Evolutionary conservation across 2,888 invertebrate genomes (phyloP).

Genomic region (Coronaproctus castanopsis): DNA sequence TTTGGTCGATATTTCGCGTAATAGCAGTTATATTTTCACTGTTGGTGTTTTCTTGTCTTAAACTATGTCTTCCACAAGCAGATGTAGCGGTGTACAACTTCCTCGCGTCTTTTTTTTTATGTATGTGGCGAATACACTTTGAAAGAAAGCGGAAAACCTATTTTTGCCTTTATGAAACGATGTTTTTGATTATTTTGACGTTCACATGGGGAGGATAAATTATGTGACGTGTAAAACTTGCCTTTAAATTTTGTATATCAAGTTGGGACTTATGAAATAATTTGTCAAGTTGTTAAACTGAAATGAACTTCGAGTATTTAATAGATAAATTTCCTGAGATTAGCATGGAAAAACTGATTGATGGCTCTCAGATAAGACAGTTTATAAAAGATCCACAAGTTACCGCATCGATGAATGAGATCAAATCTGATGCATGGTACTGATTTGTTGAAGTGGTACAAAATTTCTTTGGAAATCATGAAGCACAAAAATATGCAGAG

Average conservation of each 20-base stretch:
- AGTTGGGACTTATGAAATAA: not conserved
- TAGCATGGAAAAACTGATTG: not conserved
- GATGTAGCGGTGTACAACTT: no score
- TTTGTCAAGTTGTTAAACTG: not conserved
- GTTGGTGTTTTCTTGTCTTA: no score
- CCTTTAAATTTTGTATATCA: not conserved
- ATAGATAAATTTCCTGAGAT: not conserved
- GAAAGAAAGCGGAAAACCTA: no score
- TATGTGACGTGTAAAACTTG: not conserved
- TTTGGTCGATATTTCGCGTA: no score
- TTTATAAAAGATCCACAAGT: not conserved
- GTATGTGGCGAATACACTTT: no score
- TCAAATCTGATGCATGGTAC: not conserved
- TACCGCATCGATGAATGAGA: not conserved
- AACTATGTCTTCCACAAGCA: no score
- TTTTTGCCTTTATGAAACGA: not conserved
- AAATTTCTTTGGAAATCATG: not conserved
- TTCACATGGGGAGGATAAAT: not conserved
- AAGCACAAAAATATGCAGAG: not conserved
- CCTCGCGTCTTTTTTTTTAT: no score
- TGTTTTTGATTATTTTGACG: not conserved
- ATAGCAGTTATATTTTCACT: no score
- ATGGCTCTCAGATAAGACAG: not conserved
- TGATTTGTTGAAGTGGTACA: not conserved
- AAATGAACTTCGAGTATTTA: not conserved